Conservation (phyloP, 1,140 invertebrate genomes). For the Calephelis nemesis region DNA sequence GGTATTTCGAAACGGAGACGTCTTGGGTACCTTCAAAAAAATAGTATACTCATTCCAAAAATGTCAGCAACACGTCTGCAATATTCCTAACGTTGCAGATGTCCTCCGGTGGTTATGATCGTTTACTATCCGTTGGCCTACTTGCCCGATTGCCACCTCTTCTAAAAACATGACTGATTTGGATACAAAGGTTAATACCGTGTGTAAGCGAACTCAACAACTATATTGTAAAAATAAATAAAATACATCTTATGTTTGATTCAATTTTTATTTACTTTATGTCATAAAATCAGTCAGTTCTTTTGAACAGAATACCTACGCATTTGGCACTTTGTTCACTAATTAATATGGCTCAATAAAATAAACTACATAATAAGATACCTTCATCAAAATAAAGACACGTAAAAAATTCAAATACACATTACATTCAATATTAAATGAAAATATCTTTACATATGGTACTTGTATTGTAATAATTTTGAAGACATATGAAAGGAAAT, state of each 20-base stretch:
- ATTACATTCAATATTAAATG: slow-evolving; percentile 9
- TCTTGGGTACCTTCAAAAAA: too few relatives aligned
- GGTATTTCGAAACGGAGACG: too few relatives aligned
- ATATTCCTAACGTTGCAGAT: too few relatives aligned
- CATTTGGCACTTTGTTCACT: slow-evolving; percentile 78
- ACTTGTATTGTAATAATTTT: too few relatives aligned
- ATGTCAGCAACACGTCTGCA: too few relatives aligned
- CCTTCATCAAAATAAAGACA: neutral
- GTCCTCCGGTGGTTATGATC: neutral
- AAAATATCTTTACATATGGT: neutral
- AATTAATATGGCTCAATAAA: slow-evolving; percentile 69
- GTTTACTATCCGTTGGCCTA: neutral
- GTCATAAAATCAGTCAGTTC: slow-evolving; percentile 75
- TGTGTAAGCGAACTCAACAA: too few relatives aligned
- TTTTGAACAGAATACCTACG: slow-evolving; percentile 68
- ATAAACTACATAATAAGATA: slow-evolving; percentile 20
- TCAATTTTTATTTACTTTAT: slow-evolving; percentile 44
- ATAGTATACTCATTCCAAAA: too few relatives aligned
- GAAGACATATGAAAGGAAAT: slow-evolving; percentile 3
- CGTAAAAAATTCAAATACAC: neutral
- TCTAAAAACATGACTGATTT: too few relatives aligned
- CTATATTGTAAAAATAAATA: neutral
- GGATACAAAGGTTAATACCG: too few relatives aligned
- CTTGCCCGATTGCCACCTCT: too few relatives aligned
- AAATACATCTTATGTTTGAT: neutral